Evolutionary conservation across 2,888 invertebrate species (phyloP), one percentile per base, ranked within the genome.

Genomic region (Orchesella flavescens): DNA sequence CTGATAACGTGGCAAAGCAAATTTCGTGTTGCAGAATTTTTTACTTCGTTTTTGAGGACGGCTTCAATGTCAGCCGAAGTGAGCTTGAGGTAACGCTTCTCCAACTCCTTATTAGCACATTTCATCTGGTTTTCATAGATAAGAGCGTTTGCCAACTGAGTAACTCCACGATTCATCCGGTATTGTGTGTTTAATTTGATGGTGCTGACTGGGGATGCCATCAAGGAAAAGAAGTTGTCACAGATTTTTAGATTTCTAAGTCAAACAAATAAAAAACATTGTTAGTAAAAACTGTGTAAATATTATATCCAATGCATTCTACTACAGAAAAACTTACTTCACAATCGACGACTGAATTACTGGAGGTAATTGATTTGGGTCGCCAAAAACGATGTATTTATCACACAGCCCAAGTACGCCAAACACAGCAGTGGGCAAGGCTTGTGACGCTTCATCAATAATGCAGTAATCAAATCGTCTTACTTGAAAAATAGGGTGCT

Each of bases 371-470:
- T 99, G 99, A 88, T 96, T 93, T 0, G 97, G 95, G 91, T 99
- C 99, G n/a, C 99, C 99, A 7, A 99, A 95, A 5, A 99, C 92
- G 9, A 99, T 92, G 90, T 98, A 98, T 83, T 93, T 94, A 21
- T 93, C 92, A 0, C 95, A 93, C 49, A 93, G 92, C 87, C 95
- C 93, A 23, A 99, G 90, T 0, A 98, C 95, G 15, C 96, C 94
- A n/a, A 99, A 90, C n/a, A 95, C 93, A 0, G 95, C 94, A 19
- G 95, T 93, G 89, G 97, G 96, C 80, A 96, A 90, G 57, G 94
- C 94, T 91, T 97, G 96, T 0, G 98, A 96, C 19, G 98, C 97
- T 91, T 99, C 99, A 89, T 99, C 99, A 0, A 99, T 94, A 49
- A 99, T 94, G 90, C 97, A 98, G 46, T 95, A 92, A 89, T 99